Conservation (phyloP, 2,113 vertebrate species). For the Triplophysa siluroides region DNA sequence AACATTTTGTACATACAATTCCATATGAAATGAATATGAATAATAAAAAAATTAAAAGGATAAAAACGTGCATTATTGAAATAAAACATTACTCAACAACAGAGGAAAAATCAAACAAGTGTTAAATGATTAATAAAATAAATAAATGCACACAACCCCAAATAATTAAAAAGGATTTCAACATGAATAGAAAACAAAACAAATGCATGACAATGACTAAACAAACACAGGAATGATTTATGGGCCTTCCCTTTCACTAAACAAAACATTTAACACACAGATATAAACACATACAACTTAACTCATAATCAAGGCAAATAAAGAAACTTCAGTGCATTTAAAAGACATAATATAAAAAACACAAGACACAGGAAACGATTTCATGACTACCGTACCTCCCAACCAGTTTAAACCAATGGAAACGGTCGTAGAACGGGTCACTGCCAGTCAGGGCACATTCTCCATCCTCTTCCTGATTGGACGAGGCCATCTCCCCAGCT, state of each 20-base stretch:
- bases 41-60: conserved; percentile 17
- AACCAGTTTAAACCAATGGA: conserved; percentile 98
- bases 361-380: not conserved
- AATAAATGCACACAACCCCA: not conserved
- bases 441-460: conserved; percentile 87
- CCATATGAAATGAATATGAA: conserved; percentile 11
- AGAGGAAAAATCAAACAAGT: conserved; percentile 5
- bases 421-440: conserved; percentile 97
- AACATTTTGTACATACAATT: conserved; percentile 20
- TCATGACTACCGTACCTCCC: conserved; percentile 81
- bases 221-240: conserved; percentile 20
- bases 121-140: not conserved
- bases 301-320: not conserved
- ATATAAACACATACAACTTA: not conserved
- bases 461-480: conserved; percentile 76
- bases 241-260: not conserved
- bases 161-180: not conserved
- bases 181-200: conserved; percentile 1
- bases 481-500: conserved; percentile 90
- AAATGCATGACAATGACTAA: not conserved
- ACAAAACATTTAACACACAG: not conserved
- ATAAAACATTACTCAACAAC: conserved; percentile 28
- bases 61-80: conserved; percentile 17
- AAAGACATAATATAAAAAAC: too few relatives aligned
- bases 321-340: not conserved